phyloP scores from a whole-genome alignment of 2,113 vertebrate species.

The Tringa solitaria region DNA sequence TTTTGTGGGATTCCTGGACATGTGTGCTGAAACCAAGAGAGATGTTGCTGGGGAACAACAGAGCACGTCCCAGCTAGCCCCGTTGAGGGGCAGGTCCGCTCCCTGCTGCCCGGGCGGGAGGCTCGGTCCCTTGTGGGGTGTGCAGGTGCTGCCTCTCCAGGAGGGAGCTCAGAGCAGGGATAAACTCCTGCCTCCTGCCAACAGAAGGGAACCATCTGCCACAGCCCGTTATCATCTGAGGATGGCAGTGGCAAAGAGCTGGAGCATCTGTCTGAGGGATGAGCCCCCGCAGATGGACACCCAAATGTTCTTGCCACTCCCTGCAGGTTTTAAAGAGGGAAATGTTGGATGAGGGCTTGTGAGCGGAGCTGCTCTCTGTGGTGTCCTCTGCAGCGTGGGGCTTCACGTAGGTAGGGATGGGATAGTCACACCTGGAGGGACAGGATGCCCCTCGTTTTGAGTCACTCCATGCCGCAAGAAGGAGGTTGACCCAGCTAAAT shows the following conservation, averaged over 20 bases:
- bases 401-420: neutral
- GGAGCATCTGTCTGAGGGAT: conserved; percentile 50
- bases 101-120: neutral
- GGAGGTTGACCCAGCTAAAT: neutral
- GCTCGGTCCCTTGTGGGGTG: neutral
- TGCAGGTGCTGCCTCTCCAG: neutral
- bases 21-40: neutral
- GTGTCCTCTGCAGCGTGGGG: neutral
- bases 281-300: conserved; percentile 46
- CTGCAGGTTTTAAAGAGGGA: conserved; percentile 16
- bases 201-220: conserved; percentile 57
- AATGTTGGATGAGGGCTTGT: neutral
- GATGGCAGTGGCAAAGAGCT: conserved; percentile 51
- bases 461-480: neutral
- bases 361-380: neutral
- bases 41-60: neutral
- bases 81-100: neutral
- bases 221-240: conserved; percentile 19
- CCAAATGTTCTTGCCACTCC: conserved; percentile 51
- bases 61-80: neutral
- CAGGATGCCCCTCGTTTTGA: neutral
- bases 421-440: neutral
- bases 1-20: neutral
- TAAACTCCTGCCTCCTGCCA: conserved; percentile 37
- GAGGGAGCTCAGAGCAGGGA: neutral